A percentile compares a stretch with the other conserved stretches of the same genome.
Evolutionary conservation across 2,888 invertebrate species (phyloP).

Genomic region (Doris montereyensis): DNA sequence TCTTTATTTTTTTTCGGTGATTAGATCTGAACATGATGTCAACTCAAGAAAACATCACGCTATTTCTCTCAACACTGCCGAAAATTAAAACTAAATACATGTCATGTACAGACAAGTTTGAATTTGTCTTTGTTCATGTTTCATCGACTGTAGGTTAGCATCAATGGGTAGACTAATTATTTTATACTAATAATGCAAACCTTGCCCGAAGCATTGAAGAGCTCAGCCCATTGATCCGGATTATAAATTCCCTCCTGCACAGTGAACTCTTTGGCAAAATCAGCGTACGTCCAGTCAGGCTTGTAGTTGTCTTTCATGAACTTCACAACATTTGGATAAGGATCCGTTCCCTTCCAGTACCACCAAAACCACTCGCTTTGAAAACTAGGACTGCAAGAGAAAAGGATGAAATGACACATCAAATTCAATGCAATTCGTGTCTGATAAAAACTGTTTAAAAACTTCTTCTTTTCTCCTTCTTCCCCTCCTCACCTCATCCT

Average conservation of each 20-base stretch:
- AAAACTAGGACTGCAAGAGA: conserved; percentile 54
- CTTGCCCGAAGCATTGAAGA: conserved; percentile 84
- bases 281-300: conserved; percentile 90
- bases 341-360: conserved; percentile 78
- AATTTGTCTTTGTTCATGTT: too few species aligned
- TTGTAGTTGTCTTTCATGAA: conserved; percentile 89
- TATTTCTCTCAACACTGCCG: too few species aligned
- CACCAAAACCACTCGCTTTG: conserved; percentile 90
- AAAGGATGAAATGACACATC: background rate
- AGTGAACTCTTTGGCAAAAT: conserved; percentile 89
- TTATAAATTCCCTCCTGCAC: conserved; percentile 84
- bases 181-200: background rate
- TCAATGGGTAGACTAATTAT: too few species aligned
- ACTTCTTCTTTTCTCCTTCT: too few species aligned
- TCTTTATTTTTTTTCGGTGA: too few species aligned
- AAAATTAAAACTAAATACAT: too few species aligned
- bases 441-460: too few species aligned
- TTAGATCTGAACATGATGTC: background rate
- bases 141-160: too few species aligned
- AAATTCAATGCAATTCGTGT: too few species aligned
- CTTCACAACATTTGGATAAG: conserved; percentile 52
- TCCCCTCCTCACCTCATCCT: too few species aligned
- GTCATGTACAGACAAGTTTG: background rate
- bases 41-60: background rate
- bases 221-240: conserved; percentile 85